Evolutionary conservation across 2,888 invertebrate species (phyloP), one percentile per base, ranked within the genome.

Genomic region (Macrosiphum euphorbiae): DNA sequence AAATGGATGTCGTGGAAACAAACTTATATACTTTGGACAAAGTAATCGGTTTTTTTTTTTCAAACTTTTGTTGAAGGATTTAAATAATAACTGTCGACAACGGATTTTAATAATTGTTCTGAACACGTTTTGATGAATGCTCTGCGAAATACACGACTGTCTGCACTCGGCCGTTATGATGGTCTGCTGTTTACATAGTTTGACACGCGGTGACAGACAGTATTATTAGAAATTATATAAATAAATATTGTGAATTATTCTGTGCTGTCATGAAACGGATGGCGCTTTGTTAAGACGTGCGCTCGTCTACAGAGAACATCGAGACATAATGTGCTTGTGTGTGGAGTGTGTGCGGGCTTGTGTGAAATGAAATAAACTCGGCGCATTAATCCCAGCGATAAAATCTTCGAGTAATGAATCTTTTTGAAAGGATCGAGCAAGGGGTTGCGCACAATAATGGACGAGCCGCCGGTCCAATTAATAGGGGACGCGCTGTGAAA

Each of bases 361-460:
- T 35, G 93, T 41, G 85, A 90, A 86, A 86, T 90, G 61, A 86
- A 94, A 94, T 90, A 86, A 61, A 90, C 86, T 90, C 90, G 28
- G 58, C 86, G 93, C 61, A 94, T 90, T 90, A 90, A 94, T 94
- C 94, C 61, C 44, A 52, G 28, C 47, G 90, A 94, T 94, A 94
- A 90, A 90, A 94, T 94, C 94, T 94, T 94, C 41, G 90, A 61
- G 94, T 67, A 94, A 94, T 94, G 94, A 94, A 94, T 94, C 94
- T 94, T 67, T 90, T 67, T 50, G 89, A 50, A 86, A 28, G 88
- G 88, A 52, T 41, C 67, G 92, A 8, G 47, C 35, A 52, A 89
- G 84, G 92, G 93, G 90, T 89, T 20, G 91, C 44, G 84, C 55
- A 84, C 84, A 93, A 92, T 92, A 92, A 93, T 44, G 89, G 86